Evolutionary conservation across 2,888 invertebrate genomes (phyloP).

Genomic region (Drosophila multiciliata): DNA sequence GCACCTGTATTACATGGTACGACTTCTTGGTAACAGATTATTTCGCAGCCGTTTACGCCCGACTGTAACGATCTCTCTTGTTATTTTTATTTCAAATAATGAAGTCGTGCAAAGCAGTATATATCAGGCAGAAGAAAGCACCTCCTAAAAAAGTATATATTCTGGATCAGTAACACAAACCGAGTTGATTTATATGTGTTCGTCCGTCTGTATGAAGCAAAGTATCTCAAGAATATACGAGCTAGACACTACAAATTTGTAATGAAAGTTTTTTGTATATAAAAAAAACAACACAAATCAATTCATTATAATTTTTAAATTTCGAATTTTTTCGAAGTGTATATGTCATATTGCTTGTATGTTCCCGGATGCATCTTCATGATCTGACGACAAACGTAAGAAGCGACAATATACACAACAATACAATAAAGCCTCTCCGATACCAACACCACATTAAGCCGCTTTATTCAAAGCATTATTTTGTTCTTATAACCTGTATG

Average conservation of each 20-base stretch:
- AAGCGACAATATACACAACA: slow-evolving; percentile 48
- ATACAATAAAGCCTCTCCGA: slow-evolving; percentile 59
- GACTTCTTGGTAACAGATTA: too few relatives aligned
- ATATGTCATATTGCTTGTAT: slow-evolving; percentile 48
- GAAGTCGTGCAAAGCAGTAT: too few relatives aligned
- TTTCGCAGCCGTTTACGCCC: too few relatives aligned
- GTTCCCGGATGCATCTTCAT: slow-evolving; percentile 64
- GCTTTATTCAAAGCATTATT: slow-evolving; percentile 4
- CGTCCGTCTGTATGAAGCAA: background rate
- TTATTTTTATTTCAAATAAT: too few relatives aligned
- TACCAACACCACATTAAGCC: background rate
- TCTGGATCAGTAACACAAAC: too few relatives aligned
- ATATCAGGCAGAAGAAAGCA: too few relatives aligned
- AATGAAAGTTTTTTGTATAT: background rate
- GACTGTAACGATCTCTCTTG: too few relatives aligned
- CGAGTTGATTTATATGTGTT: too few relatives aligned
- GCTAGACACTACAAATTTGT: background rate
- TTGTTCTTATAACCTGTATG: background rate
- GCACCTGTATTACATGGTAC: too few relatives aligned
- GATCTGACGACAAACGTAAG: slow-evolving; percentile 49
- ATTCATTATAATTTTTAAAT: background rate
- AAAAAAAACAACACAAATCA: background rate
- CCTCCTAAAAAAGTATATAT: too few relatives aligned
- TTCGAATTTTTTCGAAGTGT: background rate
- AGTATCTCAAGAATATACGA: background rate